Evolutionary conservation across 2,113 vertebrate species (phyloP).

Genomic region (Tychaedon coryphoeus): DNA sequence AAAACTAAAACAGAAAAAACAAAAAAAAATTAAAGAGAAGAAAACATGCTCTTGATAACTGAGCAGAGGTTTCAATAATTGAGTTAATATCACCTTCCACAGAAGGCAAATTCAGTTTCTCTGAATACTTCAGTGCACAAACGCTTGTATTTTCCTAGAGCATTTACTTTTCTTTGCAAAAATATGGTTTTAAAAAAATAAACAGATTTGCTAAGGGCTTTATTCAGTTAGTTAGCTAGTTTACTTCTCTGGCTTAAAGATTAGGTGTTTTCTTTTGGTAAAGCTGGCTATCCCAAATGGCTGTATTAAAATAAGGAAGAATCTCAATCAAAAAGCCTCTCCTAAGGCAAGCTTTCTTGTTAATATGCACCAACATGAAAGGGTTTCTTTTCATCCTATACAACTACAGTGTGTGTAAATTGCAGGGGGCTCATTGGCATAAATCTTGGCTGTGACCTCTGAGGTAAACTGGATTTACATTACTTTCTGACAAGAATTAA

Average conservation of each 20-base stretch:
- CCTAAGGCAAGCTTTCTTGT: slow-evolving; percentile 80
- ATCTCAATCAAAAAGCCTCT: slow-evolving; percentile 75
- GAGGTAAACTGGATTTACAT: slow-evolving; percentile 89
- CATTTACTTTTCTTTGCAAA: not conserved
- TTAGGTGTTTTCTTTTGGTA: slow-evolving; percentile 58
- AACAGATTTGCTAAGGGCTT: slow-evolving; percentile 17
- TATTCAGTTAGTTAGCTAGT: slow-evolving; percentile 3
- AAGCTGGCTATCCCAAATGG: slow-evolving; percentile 69
- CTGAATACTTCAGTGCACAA: not conserved
- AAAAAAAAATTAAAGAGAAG: not conserved
- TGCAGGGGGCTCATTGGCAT: slow-evolving; percentile 83
- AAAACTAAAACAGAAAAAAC: not conserved
- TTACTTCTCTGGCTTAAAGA: slow-evolving; percentile 66
- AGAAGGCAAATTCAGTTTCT: not conserved
- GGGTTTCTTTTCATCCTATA: slow-evolving; percentile 82
- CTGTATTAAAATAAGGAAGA: slow-evolving; percentile 79
- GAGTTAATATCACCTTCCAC: not conserved
- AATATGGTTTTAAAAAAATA: not conserved
- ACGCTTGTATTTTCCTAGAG: not conserved
- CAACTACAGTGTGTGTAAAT: slow-evolving; percentile 81
- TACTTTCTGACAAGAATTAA: slow-evolving; percentile 90
- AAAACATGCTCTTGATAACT: not conserved
- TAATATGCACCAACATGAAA: slow-evolving; percentile 85
- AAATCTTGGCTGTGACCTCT: slow-evolving; percentile 83
- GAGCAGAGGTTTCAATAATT: not conserved